Evolutionary conservation across 2,797 vertebrate genomes (phyloP), one percentile per base, ranked within the genome.

Genomic region (Trematomus bernacchii): DNA sequence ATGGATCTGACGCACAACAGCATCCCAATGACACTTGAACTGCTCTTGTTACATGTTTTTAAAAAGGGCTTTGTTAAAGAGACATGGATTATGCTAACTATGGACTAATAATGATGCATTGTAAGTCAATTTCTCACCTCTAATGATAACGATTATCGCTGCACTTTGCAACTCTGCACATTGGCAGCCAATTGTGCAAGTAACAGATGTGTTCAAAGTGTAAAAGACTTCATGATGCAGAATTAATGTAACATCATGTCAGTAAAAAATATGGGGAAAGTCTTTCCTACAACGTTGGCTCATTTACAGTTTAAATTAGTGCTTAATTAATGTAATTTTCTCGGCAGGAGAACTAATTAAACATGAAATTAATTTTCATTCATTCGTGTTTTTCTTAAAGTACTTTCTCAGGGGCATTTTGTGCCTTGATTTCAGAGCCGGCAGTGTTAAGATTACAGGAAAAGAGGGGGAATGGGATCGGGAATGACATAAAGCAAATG

Each of bases 11-110:
- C 65, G 30, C 30, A 47, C 48, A 40, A 44, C 66, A 58, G 54
- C 62, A 46, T 69, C 40, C 30, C 10, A 60, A 7, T 54, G 10
- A 79, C 43, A 62, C 27, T 21, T 71, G 55, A 53, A 72, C 75
- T 73, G 23, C 44, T 76, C 16, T 0, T 67, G 46, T 76, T 47
- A 61, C 44, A 33, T 23, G 9, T 73, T 80, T 23, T 6, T 23
- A 70, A 75, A 27, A 74, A 23, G 23, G 13, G 42, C 33, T 55
- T 58, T 40, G 19, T 75, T 37, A 27, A 27, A 18, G 33, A 55
- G 19, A 30, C 16, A 10, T 46, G 8, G 43, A 27, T 18, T 10
- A 3, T 9, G 13, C 23, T 57, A 66, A 48, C 9, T 40, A 19
- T 18, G 12, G 40, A 66, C 42, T n/a, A 16, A 76, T 15, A 46